These are phyloP conservation scores for Pocillopora damicornis DNA, from an alignment of 64 coral and sea anemone genomes.

Conservation along the genomic window DNA sequence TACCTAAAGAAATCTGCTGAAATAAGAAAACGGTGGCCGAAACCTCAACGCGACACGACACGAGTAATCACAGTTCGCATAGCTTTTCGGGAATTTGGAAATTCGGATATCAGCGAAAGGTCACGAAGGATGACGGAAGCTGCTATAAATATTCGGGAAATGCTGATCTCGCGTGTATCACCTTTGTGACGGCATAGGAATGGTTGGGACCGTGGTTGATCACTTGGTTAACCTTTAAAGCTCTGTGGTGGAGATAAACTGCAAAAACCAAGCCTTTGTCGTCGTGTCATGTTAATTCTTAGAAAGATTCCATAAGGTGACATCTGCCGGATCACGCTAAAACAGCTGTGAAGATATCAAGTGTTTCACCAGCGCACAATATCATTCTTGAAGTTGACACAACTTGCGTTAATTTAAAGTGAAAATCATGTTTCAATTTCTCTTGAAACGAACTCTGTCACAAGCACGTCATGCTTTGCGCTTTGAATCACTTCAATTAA, in stretches of 20 bases:
- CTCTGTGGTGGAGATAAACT: no score
- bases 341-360: no score
- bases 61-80: neutral
- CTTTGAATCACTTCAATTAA: neutral
- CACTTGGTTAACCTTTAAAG: no score
- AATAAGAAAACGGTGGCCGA: neutral
- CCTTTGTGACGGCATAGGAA: no score
- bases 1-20: neutral
- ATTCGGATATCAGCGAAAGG: neutral
- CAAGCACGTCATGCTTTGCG: neutral
- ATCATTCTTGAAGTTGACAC: no score
- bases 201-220: no score
- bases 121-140: neutral
- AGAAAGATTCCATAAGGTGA: no score
- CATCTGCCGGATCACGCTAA: no score
- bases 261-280: no score
- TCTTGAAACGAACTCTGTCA: slow-evolving; percentile 7
- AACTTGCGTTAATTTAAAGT: neutral
- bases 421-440: slow-evolving; percentile 29
- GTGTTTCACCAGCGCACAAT: no score
- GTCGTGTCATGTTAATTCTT: no score
- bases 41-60: neutral
- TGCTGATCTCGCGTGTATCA: neutral
- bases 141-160: neutral
- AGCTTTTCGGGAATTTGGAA: neutral